phyloP scores from a whole-genome alignment of 2,113 vertebrate genomes.

The Hemicordylus capensis region DNA sequence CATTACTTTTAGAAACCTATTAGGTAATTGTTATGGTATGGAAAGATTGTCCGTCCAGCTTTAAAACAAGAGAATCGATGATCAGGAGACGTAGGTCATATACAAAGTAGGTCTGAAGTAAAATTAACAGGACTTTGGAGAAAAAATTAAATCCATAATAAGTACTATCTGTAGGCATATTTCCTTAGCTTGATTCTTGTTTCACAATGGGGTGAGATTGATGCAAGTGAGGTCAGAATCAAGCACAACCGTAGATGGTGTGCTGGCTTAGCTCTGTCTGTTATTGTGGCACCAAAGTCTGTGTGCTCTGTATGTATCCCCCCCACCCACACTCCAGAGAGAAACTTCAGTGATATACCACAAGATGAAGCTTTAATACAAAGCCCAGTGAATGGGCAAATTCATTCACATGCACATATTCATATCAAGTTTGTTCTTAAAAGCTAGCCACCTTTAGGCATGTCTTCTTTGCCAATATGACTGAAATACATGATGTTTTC shows the following conservation, averaged over 20 bases:
- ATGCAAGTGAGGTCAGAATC: constrained; percentile 42
- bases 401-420: too few relatives aligned
- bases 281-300: background rate
- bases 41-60: constrained; percentile 51
- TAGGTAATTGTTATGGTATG: constrained; percentile 58
- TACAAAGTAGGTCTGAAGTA: constrained; percentile 52
- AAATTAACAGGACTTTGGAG: constrained; percentile 40
- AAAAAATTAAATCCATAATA: constrained; percentile 35
- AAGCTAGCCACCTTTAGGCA: background rate
- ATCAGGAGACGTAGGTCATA: constrained; percentile 42
- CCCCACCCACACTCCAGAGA: background rate
- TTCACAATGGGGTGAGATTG: constrained; percentile 19
- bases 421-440: background rate
- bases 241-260: background rate
- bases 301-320: background rate
- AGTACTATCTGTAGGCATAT: constrained; percentile 15
- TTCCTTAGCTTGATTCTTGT: constrained; percentile 11
- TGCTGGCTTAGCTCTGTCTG: background rate
- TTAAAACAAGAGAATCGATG: constrained; percentile 56
- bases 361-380: background rate
- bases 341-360: background rate
- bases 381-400: background rate
- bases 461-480: background rate
- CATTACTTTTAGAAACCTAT: constrained; percentile 62
- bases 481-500: background rate